Evolutionary conservation across 1,140 invertebrate genomes (phyloP).

Genomic region (Diuraphis noxia): DNA sequence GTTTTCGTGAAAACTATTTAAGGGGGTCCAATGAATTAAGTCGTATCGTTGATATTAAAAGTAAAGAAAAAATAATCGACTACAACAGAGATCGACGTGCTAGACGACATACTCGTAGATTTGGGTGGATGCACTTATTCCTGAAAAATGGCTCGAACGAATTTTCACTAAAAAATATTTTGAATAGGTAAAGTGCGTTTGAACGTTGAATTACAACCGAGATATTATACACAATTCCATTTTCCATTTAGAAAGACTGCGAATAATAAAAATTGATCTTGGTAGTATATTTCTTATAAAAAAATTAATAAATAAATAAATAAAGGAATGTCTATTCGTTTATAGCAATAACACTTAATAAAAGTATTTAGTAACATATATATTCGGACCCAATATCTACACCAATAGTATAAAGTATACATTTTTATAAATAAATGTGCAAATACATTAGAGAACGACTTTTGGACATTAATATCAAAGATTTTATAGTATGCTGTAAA

Average conservation of each 20-base stretch:
- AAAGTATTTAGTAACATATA: neutral
- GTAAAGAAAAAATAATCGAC: neutral
- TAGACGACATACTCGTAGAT: neutral
- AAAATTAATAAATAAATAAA: neutral
- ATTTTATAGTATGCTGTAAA: neutral
- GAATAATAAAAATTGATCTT: slow-evolving; percentile 17
- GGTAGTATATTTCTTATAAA: neutral
- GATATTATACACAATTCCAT: neutral
- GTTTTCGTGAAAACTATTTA: neutral
- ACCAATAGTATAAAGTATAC: neutral
- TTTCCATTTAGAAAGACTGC: neutral
- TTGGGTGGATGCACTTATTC: neutral
- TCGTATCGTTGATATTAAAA: slow-evolving; percentile 3
- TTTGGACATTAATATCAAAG: neutral
- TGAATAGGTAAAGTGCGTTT: neutral
- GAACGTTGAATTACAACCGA: neutral
- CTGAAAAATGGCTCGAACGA: neutral
- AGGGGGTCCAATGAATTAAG: neutral
- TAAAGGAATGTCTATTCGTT: neutral
- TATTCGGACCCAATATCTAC: neutral
- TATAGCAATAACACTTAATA: neutral
- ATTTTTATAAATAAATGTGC: neutral
- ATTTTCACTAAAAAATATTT: neutral
- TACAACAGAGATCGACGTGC: neutral
- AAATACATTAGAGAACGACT: neutral